Conservation (phyloP, 2,797 vertebrate genomes). For the Rhinogobio ventralis region DNA sequence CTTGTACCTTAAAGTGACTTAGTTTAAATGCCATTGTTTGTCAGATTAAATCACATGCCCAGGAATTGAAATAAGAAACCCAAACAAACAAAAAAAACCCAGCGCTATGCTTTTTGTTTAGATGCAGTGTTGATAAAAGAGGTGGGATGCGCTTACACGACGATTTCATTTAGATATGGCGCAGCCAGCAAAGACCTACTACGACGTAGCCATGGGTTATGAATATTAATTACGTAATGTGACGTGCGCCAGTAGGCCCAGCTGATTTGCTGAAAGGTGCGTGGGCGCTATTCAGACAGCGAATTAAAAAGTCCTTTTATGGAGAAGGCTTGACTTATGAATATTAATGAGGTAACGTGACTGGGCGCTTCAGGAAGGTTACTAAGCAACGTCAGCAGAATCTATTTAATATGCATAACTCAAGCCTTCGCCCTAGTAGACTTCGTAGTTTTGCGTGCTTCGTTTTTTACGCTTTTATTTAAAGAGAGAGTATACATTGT, state of each 20-base stretch:
- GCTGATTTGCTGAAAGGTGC: slow-evolving; percentile 7
- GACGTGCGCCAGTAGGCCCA: background rate
- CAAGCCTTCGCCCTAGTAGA: background rate
- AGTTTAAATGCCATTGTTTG: background rate
- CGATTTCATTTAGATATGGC: slow-evolving; percentile 31
- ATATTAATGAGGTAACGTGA: slow-evolving; percentile 16
- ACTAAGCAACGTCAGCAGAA: slow-evolving; percentile 41
- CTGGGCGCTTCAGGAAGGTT: slow-evolving; percentile 31
- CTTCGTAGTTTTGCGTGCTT: background rate
- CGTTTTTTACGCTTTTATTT: background rate
- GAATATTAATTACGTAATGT: slow-evolving; percentile 15
- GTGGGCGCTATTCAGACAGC: slow-evolving; percentile 7
- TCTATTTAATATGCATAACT: slow-evolving; percentile 6
- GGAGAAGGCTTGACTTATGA: background rate
- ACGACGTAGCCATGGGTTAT: background rate
- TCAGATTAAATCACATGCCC: background rate
- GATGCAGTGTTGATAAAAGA: slow-evolving; percentile 9
- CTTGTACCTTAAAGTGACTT: background rate
- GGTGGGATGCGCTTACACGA: slow-evolving; percentile 24
- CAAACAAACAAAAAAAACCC: background rate
- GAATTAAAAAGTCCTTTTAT: slow-evolving; percentile 27
- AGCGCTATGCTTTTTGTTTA: background rate
- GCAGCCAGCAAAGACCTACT: background rate
- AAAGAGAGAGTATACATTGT: background rate
- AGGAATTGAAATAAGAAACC: background rate